phyloP scores from a whole-genome alignment of 2,888 invertebrate species.

The Chrysolina oricalcia region DNA sequence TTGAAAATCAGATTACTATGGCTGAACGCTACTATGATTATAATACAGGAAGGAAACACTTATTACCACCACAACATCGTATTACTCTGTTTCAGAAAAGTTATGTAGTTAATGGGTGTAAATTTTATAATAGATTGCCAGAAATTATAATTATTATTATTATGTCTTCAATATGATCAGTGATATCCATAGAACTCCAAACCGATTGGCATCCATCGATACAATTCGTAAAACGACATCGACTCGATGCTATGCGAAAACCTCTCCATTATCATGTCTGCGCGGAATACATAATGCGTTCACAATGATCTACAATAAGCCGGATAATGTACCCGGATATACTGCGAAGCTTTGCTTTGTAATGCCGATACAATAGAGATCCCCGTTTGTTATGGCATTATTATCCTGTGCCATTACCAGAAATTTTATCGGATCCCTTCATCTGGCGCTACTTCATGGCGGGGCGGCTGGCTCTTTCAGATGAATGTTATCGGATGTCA shows the following conservation, averaged over 20 bases:
- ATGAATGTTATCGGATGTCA: constrained; percentile 15
- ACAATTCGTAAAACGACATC: neutral
- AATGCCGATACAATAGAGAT: constrained; percentile 49
- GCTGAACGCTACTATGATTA: no score
- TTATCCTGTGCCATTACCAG: constrained; percentile 48
- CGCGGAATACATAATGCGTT: constrained; percentile 48
- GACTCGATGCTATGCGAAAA: neutral
- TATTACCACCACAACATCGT: no score
- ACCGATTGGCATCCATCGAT: neutral
- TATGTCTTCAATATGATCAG: neutral
- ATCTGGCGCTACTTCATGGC: constrained; percentile 31
- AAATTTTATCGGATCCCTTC: constrained; percentile 46
- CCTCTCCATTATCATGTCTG: constrained; percentile 23
- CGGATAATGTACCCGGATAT: constrained; percentile 54
- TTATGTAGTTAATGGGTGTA: no score
- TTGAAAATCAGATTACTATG: no score
- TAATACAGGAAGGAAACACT: no score
- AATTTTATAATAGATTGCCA: no score
- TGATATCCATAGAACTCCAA: neutral
- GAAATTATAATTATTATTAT: no score
- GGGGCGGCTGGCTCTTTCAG: neutral
- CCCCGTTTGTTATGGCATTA: constrained; percentile 44
- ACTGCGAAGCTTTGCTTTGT: constrained; percentile 52
- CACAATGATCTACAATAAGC: constrained; percentile 54
- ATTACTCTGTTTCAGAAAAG: no score